A percentile compares a stretch with the other conserved stretches of the same genome.
Evolutionary conservation across 2,797 vertebrate species (phyloP).

Genomic region (Schizopygopsis pylzovi): DNA sequence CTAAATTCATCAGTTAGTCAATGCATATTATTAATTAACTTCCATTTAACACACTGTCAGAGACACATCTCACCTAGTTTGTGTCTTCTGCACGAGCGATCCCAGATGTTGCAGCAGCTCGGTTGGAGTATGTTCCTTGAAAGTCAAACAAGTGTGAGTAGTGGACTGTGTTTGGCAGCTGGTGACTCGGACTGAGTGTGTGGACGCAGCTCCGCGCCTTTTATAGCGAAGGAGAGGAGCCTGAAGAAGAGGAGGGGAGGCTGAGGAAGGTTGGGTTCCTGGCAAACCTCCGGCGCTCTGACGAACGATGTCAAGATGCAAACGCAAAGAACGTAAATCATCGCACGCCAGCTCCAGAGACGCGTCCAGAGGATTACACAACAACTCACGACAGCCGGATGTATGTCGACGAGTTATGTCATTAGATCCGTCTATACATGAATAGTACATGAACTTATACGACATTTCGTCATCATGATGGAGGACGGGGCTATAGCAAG

Average conservation of each 20-base stretch:
- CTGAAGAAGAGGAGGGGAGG: conserved; percentile 60
- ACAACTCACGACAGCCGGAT: neutral
- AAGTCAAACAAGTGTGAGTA: conserved; percentile 56
- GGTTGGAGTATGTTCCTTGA: conserved; percentile 65
- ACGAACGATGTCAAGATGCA: conserved; percentile 65
- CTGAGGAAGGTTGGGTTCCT: conserved; percentile 69
- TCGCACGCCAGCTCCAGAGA: neutral
- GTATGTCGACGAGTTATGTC: neutral
- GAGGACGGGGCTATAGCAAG: neutral
- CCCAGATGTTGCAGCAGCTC: conserved; percentile 43
- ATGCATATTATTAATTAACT: neutral
- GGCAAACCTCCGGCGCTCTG: conserved; percentile 62
- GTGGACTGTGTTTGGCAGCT: conserved; percentile 62
- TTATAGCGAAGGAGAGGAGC: conserved; percentile 80
- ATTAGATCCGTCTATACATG: neutral
- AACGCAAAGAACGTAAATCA: conserved; percentile 65
- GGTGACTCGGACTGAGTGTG: conserved; percentile 57
- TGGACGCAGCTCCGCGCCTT: conserved; percentile 71
- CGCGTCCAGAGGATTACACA: neutral
- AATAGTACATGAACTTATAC: neutral
- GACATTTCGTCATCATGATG: neutral
- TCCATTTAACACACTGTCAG: neutral
- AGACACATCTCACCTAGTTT: conserved; percentile 34
- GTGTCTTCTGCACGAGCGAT: conserved; percentile 47
- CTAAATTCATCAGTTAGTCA: neutral